Evolutionary conservation across 2,113 vertebrate species (phyloP).

Genomic region (Columba janthina): DNA sequence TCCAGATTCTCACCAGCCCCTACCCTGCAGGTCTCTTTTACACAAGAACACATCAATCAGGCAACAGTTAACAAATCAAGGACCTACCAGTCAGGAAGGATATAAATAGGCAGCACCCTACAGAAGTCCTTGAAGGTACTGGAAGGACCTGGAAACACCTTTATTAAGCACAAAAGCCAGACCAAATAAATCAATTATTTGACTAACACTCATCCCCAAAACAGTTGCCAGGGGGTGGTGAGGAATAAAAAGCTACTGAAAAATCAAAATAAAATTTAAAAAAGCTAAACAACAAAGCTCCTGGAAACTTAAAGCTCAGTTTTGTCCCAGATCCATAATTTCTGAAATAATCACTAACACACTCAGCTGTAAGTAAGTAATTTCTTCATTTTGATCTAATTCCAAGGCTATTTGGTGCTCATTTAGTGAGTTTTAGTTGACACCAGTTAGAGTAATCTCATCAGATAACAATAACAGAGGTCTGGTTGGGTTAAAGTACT

Average conservation of each 20-base stretch:
- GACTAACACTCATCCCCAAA: not conserved
- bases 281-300: accelerated
- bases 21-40: not conserved
- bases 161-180: not conserved
- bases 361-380: not conserved
- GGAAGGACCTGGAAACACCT: not conserved
- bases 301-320: not conserved
- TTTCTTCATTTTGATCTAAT: not conserved
- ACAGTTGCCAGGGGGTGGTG: accelerated
- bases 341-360: not conserved
- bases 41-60: not conserved
- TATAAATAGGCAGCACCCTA: too few relatives aligned
- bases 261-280: not conserved
- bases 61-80: not conserved
- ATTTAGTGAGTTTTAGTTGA: not conserved
- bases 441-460: not conserved
- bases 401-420: not conserved
- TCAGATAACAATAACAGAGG: not conserved
- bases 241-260: not conserved
- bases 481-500: not conserved
- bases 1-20: not conserved
- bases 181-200: not conserved
- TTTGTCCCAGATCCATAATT: not conserved
- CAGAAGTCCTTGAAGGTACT: not conserved
- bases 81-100: not conserved